phyloP scores from a whole-genome alignment of 1,140 invertebrate genomes.

The Drosophila littoralis region DNA sequence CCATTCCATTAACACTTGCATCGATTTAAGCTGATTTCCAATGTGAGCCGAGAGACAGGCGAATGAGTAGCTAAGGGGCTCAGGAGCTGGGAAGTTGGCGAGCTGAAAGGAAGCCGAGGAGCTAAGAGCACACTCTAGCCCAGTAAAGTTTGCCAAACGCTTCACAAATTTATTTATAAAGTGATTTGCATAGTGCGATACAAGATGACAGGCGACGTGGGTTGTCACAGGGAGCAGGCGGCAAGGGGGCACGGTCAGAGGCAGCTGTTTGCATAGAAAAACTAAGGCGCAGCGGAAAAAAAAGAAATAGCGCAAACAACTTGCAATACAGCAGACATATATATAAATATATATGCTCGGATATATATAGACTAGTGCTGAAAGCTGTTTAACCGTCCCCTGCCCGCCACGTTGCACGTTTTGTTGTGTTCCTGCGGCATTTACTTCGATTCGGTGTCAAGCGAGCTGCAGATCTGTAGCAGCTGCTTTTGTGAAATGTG shows the following conservation, averaged over 20 bases:
- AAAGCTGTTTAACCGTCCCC: slow-evolving; percentile 1
- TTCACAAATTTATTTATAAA: slow-evolving; percentile 73
- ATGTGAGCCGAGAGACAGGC: slow-evolving; percentile 14
- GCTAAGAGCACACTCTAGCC: slow-evolving; percentile 2
- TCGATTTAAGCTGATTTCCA: slow-evolving; percentile 52
- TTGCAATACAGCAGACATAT: slow-evolving; percentile 36
- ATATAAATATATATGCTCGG: slow-evolving; percentile 15
- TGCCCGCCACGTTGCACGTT: not conserved
- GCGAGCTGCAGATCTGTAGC: slow-evolving; percentile 47
- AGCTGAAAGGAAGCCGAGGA: slow-evolving; percentile 2
- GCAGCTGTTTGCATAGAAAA: slow-evolving; percentile 61
- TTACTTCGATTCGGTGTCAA: slow-evolving; percentile 60
- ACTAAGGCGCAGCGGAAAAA: slow-evolving; percentile 46
- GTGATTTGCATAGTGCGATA: slow-evolving; percentile 72
- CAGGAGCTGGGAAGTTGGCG: not conserved
- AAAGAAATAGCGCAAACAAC: slow-evolving; percentile 52
- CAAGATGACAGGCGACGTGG: slow-evolving; percentile 26
- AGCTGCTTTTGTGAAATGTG: slow-evolving; percentile 48
- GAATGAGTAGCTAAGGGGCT: slow-evolving; percentile 13
- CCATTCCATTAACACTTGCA: slow-evolving; percentile 54
- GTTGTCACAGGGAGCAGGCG: not conserved
- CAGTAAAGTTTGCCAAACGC: slow-evolving; percentile 45
- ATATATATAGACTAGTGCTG: slow-evolving; percentile 7
- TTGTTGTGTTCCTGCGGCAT: slow-evolving; percentile 35
- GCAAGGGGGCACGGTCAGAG: too few relatives aligned